Base-by-base conservation (phyloP, 2,113 vertebrate genomes). In the Myiagra hebetior region DNA sequence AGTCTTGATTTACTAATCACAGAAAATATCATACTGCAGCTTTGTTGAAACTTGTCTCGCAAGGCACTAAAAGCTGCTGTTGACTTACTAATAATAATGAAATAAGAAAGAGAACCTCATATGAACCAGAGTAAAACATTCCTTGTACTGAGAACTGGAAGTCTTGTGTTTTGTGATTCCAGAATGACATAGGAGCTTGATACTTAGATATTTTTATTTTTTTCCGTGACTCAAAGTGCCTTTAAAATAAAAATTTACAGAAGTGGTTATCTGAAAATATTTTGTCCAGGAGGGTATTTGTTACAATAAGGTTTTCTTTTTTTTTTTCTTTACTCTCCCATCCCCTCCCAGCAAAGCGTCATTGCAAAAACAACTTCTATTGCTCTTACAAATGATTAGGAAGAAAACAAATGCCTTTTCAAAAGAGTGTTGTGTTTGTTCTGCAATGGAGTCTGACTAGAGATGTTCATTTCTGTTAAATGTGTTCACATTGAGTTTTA, bases 1-100 rank as follows among this genome's bases (percentile, higher is more conserved):
- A 69, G 63, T 73, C 67, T 80, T 88, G 56, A 79, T 96, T 90
- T 92, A 86, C 20, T 94, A 41, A 93, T 86, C 67, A 39, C 59
- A 93, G 46, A 47, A 77, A 86, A 86, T 81, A 86, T 57, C 59
- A 73, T 31, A 27, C 50, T 90, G 50, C 35, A 80, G 76, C 76
- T 91, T 91, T 91, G 92, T 69, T 86, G 72, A 69, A 88, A 92
- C 92, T 93, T 94, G 94, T 91, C 70, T 83, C 6, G 2, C 42
- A 91, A 86, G 76, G 47, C 70, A 35, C 79, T 86, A 55, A 70
- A 92, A 86, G n/a, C 27, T 93, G 83, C 47, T 91, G 28, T 62
- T 73, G 75, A 62, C 44, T 90, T 83, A 64, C 26, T 84, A 84
- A 15, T 84, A 95, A 53, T 77, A 77, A 76, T 76, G 55, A 80